Conservation (phyloP, 1,140 invertebrate species). For the Sinella curviseta region DNA sequence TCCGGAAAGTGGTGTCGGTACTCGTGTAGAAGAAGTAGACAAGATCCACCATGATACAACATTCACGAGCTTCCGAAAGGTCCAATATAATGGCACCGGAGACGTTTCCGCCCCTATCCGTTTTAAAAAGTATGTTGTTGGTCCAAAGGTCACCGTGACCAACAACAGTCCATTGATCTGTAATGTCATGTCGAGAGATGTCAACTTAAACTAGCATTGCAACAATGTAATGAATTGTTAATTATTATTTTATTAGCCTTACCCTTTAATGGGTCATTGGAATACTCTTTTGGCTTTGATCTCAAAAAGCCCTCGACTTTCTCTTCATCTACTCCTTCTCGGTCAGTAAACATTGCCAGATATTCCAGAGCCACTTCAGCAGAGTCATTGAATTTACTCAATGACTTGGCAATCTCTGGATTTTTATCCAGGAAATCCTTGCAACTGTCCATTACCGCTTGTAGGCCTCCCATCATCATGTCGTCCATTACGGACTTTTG, state of each 20-base stretch:
- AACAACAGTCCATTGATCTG: slow-evolving; percentile 10
- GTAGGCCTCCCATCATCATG: neutral
- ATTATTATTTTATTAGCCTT: too few species aligned
- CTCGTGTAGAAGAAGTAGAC: slow-evolving; percentile 41
- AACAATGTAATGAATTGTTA: neutral
- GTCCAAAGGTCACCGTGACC: slow-evolving; percentile 38
- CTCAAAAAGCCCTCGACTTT: neutral
- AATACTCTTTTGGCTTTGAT: neutral
- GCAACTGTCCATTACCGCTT: neutral
- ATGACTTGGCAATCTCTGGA: neutral
- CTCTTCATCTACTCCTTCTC: neutral
- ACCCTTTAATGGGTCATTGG: neutral
- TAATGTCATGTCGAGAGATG: neutral
- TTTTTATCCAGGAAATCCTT: neutral
- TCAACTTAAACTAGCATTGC: neutral
- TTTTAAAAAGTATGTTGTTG: too few species aligned
- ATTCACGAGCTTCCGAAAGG: slow-evolving; percentile 34
- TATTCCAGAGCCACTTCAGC: neutral
- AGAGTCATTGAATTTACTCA: neutral
- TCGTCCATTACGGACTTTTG: neutral
- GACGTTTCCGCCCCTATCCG: slow-evolving; percentile 26
- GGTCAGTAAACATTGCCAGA: neutral
- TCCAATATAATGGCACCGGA: slow-evolving; percentile 35
- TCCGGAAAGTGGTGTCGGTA: slow-evolving; percentile 11
- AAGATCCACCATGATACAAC: slow-evolving; percentile 36